Evolutionary conservation across 2,113 vertebrate genomes (phyloP), one percentile per base, ranked within the genome.

Genomic region (Corydoras maculifer): DNA sequence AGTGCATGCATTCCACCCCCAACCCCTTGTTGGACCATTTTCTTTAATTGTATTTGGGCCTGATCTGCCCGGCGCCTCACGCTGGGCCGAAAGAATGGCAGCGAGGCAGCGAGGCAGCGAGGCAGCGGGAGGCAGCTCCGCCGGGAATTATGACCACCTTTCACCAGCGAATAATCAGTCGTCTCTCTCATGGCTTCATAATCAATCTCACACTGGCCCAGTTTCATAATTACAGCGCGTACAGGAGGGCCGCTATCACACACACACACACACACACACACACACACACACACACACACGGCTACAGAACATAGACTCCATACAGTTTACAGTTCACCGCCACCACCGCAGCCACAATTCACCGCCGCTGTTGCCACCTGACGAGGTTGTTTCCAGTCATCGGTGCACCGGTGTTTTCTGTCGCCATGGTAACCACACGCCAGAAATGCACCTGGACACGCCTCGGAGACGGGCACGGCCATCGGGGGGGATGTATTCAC

Each of bases 171-270:
- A 79, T 76, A 77, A 77, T 74, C 74, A 77, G 67, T 70, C 71
- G 65, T 62, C 65, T 57, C 64, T 66, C 78, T 73, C 63, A 62
- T 65, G 66, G 68, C 75, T 53, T 70, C 69, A 70, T 69, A 74
- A 79, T 79, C 78, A 77, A 79, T 79, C 78, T 79, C 78, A 76
- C 78, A 77, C 72, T 64, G 72, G 78, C 72, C 75, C 65, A 74
- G 68, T 74, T 73, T 63, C 72, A 70, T 77, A 79, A 77, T 79
- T 79, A 77, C 71, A 62, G 64, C 68, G 69, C 51, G 58, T 65
- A 76, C 60, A 70, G 75, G 75, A 76, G 75, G 75, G 65, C 69
- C 43, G 58, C 53, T 65, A 63, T 72, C 69, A 76, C 58, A 76
- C 58, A 12, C 58, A 3, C 57, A 32, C n/a, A 69, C 65, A 35